Conservation (phyloP, 2,888 invertebrate species). For the Lasioglossum oenotherae region DNA sequence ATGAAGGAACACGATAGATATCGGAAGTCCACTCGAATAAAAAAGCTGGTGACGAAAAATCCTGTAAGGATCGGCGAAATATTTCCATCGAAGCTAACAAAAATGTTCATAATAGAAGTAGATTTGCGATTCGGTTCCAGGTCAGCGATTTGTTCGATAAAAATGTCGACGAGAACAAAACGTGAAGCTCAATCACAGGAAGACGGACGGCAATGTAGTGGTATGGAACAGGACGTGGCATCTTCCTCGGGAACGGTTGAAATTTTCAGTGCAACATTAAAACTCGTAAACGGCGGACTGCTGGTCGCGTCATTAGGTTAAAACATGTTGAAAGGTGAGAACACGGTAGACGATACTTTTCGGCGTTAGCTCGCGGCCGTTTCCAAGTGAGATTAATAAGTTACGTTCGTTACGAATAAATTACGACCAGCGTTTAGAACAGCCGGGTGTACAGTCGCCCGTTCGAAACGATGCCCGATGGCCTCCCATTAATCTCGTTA, state of each 20-base stretch:
- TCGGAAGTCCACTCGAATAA: neutral
- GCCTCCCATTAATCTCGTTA: conserved; percentile 32
- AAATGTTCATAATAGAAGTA: neutral
- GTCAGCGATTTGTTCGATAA: neutral
- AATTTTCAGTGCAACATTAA: neutral
- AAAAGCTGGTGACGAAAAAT: neutral
- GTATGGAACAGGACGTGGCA: neutral
- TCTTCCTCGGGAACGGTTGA: neutral
- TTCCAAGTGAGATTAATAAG: conserved; percentile 8
- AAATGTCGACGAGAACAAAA: neutral
- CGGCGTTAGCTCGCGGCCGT: neutral
- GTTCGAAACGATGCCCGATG: conserved; percentile 12
- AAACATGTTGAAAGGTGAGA: neutral
- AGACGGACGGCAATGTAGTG: neutral
- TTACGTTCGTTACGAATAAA: conserved; percentile 21
- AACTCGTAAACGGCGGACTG: neutral
- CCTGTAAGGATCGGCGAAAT: neutral
- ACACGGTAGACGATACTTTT: conserved; percentile 6
- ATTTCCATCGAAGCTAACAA: neutral
- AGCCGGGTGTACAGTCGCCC: neutral
- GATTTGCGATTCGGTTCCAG: neutral
- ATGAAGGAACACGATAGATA: neutral
- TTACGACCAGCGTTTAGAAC: conserved; percentile 2
- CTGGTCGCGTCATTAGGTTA: neutral
- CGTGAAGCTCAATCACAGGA: neutral